Base-by-base conservation (phyloP, 2,888 invertebrate species). In the Acronicta leporina region DNA sequence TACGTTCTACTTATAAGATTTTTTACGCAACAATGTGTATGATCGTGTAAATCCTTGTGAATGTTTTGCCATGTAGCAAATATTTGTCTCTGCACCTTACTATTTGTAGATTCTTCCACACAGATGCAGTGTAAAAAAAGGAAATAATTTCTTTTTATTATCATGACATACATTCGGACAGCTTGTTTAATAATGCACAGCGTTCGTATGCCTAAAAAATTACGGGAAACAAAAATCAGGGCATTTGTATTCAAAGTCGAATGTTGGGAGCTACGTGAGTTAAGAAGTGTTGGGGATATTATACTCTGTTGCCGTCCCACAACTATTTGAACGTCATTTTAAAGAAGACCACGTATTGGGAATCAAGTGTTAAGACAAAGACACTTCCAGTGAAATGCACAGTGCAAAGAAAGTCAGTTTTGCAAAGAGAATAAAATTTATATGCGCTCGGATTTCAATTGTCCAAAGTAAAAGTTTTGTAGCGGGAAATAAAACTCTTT, bases 231-330 rank as follows among this genome's bases (percentile, higher is more conserved):
- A 78, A 79, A 70, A 81, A 82, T 83, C 67, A 72, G 71, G 77
- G 77, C 73, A 77, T 84, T 83, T 82, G 79, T 84, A 84, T 84
- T 84, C 84, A 78, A 82, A 81, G 77, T 81, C 63, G 75, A 70
- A 77, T 73, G 75, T 56, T 62, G 60, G 48, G 55, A 59, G 33
- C 66, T 70, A 76, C 77, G 73, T 73, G 75, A 47, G 63, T 50
- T 56, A 67, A 65, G 59, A 47, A 66, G 68, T 73, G 73, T 70
- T 70, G 56, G 69, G 45, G 64, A 68, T 80, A 79, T 68, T 72
- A 63, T 49, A 63, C 69, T 79, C 71, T 77, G 65, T 77, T 77
- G 54, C 54, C 50, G 54, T 44, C 67, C 56, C 70, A 60, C 68
- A 69, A 60, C 54, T 65, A 63, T 71, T 61, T 57, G 45, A 48